Evolutionary conservation across 2,797 vertebrate species (phyloP), one percentile per base, ranked within the genome.

Genomic region (Sardinella longiceps): DNA sequence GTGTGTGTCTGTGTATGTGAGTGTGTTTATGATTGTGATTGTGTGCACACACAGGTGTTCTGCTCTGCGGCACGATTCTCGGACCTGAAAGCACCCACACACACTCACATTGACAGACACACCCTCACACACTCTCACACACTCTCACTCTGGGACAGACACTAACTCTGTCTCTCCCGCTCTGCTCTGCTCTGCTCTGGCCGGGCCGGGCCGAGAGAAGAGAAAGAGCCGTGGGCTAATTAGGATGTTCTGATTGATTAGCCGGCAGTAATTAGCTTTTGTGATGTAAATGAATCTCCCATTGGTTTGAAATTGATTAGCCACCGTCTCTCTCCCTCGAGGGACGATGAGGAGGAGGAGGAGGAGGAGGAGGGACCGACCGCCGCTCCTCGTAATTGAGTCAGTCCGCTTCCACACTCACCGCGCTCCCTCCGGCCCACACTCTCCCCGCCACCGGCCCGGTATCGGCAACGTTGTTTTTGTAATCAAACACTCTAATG

Each of bases 221-320:
- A n/a, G n/a, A n/a, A n/a, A 50, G n/a, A 84, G 85, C 86, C 82
- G 82, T 28, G 83, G 84, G 89, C 89, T 94, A 93, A 96, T 93
- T 94, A 94, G 93, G 90, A 93, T 90, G 92, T 92, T 92, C 94
- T 95, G 94, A 95, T 95, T 95, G 94, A 95, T 95, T 93, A 91
- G 90, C 89, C 92, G 91, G 92, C 92, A 93, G 92, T 95, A 95
- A 96, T 96, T 95, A 95, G 94, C 93, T 87, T 90, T 90, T 89
- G 89, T 88, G 86, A 89, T 89, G 88, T 86, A 89, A 88, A 88
- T 88, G 88, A 88, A 90, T 83, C 86, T 87, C 88, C 87, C 85
- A 88, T 88, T 82, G 88, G 88, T 84, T 82, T 80, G 70, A 87
- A 88, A 90, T 90, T 88, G 89, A 90, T 90, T 90, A 87, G 84